Base-by-base conservation (phyloP, 2,888 invertebrate genomes). In the Eucriotettix oculatus region DNA sequence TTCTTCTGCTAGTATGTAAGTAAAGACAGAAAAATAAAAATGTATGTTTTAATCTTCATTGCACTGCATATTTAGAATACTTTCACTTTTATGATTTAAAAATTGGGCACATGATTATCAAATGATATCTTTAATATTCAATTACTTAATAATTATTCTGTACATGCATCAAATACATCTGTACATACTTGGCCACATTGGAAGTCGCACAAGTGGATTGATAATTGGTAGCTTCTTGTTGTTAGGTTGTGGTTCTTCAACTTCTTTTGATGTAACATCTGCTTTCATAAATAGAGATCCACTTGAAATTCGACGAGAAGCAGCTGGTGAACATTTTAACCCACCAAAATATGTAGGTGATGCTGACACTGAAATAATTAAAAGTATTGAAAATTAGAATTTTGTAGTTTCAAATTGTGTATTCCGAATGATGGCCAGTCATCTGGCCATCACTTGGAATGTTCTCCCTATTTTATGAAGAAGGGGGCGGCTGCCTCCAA, bases 271-370 rank as follows among this genome's bases (percentile, higher is more conserved):
- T 80, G 78, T 70, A 84, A 86, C 54, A 80, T 82, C 68, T 53
- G 68, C 64, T 7, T 84, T 83, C 71, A 88, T 92, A 69, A 92
- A 82, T 65, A 91, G 83, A 69, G 91, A 92, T 62, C 93, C 92
- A 72, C 91, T 91, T 65, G 93, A 93, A 70, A 95, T 93, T 66
- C 94, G 78, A 64, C 94, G 80, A 10, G 91, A 90, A 11, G 92
- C 90, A 60, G 90, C 87, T 9, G 90, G 88, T 1, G 90, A 89
- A 68, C 84, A 84, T 65, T 83, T 86, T 40, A 86, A 84, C 84
- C 65, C 79, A 41, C 41, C 40, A 29, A 29, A 29, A 54, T 67
- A 67, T 29, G 72, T 74, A 16, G 73, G 68, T 58, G 75, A 75
- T 1, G 75, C 75, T 52, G 72, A 74, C 62, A 75, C 74, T 75